These are phyloP conservation scores for Coreoperca whiteheadi DNA, from an alignment of 2,113 vertebrate genomes.

Conservation along the genomic window DNA sequence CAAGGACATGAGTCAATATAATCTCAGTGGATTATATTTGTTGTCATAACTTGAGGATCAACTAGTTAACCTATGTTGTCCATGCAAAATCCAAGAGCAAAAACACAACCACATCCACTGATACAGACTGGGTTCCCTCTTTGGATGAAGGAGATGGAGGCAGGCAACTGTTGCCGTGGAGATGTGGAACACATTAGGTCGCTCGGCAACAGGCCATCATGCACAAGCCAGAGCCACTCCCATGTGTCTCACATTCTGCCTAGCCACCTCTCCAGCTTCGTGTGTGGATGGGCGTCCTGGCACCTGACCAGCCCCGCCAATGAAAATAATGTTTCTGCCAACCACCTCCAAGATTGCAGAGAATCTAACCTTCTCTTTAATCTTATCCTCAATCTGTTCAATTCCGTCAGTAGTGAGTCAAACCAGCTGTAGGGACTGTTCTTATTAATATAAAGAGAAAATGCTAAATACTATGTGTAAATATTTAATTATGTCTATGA, in stretches of 20 bases:
- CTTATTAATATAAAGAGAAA: not conserved
- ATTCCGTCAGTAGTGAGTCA: conserved; percentile 15
- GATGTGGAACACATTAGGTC: conserved; percentile 79
- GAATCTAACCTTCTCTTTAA: conserved; percentile 37
- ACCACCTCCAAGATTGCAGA: conserved; percentile 28
- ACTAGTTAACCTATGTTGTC: not conserved
- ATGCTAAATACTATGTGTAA: not conserved
- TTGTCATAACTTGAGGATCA: conserved; percentile 1
- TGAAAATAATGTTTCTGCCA: conserved; percentile 46
- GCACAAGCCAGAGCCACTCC: conserved; percentile 75
- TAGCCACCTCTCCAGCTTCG: conserved; percentile 36
- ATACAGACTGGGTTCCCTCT: conserved; percentile 38
- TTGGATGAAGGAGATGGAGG: conserved; percentile 75
- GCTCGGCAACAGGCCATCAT: conserved; percentile 83
- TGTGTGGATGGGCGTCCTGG: conserved; percentile 56
- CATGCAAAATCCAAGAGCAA: not conserved
- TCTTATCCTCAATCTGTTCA: conserved; percentile 32
- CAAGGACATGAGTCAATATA: conserved; percentile 9
- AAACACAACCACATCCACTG: conserved; percentile 37
- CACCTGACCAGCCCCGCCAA: conserved; percentile 34
- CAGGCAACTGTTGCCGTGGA: conserved; percentile 83
- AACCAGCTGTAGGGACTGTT: conserved; percentile 21
- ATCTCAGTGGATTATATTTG: conserved; percentile 5
- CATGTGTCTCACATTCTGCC: conserved; percentile 51
- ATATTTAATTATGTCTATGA: not conserved